Percentiles rank a stretch among this genome's conserved stretches.
Evolutionary conservation across 2,797 vertebrate species (phyloP).

Genomic region (Silurus lanzhouensis): DNA sequence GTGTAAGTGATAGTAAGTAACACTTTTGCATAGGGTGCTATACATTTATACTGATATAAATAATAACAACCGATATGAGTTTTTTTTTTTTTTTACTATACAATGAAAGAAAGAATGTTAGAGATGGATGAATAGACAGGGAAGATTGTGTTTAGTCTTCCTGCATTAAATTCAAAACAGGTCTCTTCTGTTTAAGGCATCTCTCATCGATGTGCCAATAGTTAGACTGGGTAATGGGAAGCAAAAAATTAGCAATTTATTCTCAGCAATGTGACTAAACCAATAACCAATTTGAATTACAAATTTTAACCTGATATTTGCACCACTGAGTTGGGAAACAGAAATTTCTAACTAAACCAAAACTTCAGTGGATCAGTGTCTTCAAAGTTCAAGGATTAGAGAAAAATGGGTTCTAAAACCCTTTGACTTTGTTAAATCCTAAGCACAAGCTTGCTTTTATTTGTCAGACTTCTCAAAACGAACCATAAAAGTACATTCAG

Average conservation of each 20-base stretch:
- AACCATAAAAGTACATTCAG: neutral
- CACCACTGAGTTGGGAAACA: conserved; percentile 26
- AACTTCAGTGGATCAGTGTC: conserved; percentile 48
- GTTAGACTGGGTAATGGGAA: neutral
- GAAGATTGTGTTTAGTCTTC: neutral
- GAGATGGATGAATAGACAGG: neutral
- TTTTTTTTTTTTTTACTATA: no score
- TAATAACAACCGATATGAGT: neutral
- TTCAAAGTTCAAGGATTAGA: conserved; percentile 44
- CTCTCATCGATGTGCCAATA: neutral
- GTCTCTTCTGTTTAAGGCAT: neutral
- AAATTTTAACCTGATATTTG: neutral
- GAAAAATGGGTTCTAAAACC: neutral
- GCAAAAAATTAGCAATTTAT: neutral
- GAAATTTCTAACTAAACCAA: conserved; percentile 49
- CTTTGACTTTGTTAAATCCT: neutral
- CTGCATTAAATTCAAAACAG: neutral
- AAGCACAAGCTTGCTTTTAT: conserved; percentile 5
- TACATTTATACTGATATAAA: neutral
- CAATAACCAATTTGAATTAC: neutral
- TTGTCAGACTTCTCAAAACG: conserved; percentile 19
- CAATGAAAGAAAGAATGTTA: neutral
- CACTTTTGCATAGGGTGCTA: neutral
- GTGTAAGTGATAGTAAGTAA: neutral
- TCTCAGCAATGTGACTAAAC: neutral